Conservation (phyloP, 2,797 vertebrate species). For the Megalops cyprinoides region DNA sequence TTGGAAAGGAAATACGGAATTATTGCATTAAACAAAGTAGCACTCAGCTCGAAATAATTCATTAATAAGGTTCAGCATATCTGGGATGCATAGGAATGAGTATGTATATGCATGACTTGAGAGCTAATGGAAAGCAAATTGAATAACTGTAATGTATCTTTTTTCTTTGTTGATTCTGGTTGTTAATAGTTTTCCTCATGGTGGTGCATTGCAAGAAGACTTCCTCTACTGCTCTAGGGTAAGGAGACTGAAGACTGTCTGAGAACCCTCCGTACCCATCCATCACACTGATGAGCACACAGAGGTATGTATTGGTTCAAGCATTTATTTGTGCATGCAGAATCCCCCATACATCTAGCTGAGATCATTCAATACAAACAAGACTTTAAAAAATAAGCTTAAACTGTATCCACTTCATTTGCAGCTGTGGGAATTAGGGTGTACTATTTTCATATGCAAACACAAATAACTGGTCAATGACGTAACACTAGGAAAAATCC, state of each 20-base stretch:
- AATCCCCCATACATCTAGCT: not conserved
- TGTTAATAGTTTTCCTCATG: constrained; percentile 19
- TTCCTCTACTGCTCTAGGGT: constrained; percentile 17
- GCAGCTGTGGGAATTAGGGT: not conserved
- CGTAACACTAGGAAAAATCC: not conserved
- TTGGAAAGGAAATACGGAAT: not conserved
- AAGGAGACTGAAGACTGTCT: not conserved
- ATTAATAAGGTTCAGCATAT: constrained; percentile 1
- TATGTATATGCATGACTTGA: not conserved
- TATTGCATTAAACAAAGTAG: not conserved
- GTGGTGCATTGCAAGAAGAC: constrained; percentile 13
- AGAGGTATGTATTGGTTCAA: constrained; percentile 14
- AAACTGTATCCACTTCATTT: not conserved
- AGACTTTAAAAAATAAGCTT: not conserved
- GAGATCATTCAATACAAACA: not conserved
- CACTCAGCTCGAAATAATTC: constrained; percentile 11
- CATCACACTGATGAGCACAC: constrained; percentile 30
- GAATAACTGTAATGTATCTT: not conserved
- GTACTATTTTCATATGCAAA: not conserved
- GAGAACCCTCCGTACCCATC: constrained; percentile 20
- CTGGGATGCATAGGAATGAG: not conserved
- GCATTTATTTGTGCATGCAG: constrained; percentile 13
- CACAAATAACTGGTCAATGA: not conserved
- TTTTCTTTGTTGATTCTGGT: not conserved
- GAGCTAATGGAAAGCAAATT: not conserved